Base-by-base conservation (phyloP, 2,113 vertebrate species). In the Narcine bancroftii region DNA sequence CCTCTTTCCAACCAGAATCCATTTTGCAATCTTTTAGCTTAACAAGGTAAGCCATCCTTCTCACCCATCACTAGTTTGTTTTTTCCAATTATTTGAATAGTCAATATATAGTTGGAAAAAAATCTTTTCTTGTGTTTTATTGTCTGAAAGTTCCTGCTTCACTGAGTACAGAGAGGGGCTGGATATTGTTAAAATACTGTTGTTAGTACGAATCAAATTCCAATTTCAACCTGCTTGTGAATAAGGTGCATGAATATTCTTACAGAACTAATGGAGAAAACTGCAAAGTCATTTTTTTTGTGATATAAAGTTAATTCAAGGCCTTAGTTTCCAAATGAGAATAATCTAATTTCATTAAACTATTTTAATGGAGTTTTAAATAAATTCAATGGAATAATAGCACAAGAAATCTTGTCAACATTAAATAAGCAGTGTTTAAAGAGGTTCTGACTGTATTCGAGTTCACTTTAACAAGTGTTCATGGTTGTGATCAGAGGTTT, bases 41-140 rank as follows among this genome's bases (percentile, higher is more conserved):
- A 39, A 33, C 53, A 85, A 83, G 13, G 10, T n/a, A n/a, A 36
- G 81, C 50, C 50, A 85, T 19, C 13, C 33, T 60, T 85, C 81
- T 19, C 50, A 60, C 53, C 53, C 79, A 29, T 33, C 81, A 63
- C n/a, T 47, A 83, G 50, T 47, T 33, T n/a, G n/a, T n/a, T n/a
- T n/a, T 83, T 56, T 60, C 53, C 36, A 63, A 60, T 60, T 87
- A 87, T 87, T 63, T 87, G 56, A n/a, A n/a, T n/a, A n/a, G n/a
- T n/a, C n/a, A n/a, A n/a, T n/a, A n/a, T n/a, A n/a, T n/a, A n/a
- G n/a, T n/a, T 87, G 33, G 53, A 87, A 15, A 81, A 29, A 9
- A 21, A 69, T 33, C 13, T 60, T 87, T 56, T 53, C 1, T 36
- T 7, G n/a, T n/a, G 29, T n/a, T 53, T 85, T 56, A 60, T 56